Base-by-base conservation (phyloP, 2,797 vertebrate species). In the Peromyscus nudipes region DNA sequence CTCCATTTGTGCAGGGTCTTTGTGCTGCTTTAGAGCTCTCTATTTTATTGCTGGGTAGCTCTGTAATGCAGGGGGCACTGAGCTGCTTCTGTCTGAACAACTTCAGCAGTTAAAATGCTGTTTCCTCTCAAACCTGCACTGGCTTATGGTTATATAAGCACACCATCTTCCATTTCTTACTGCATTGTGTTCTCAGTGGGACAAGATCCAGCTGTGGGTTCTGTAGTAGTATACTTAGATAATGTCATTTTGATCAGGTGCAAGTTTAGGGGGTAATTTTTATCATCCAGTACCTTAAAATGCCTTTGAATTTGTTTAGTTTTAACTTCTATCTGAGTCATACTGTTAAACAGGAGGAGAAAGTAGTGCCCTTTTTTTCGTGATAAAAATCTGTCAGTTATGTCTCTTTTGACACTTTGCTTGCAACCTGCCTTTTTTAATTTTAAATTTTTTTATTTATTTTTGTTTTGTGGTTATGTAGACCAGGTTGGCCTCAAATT, bases 251-350 rank as follows among this genome's bases (percentile, higher is more conserved):
- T 93, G n/a, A 92, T 92, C 10, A 79, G 62, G 82, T 95, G 19
- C 9, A 95, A 29, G 55, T 89, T 96, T 91, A 3, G 43, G 10
- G 19, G 23, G 12, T 77, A 84, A 40, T 25, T 92, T 95, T 79
- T 77, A 90, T 40, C 49, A 62, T 88, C 27, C 29, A 83, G 4
- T 82, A 43, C 86, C 67, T 94, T 95, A 49, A 96, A 96, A 83
- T 96, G 34, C 34, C 71, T 92, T 84, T 91, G 89, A 95, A 79
- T 96, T 94, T 95, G 82, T 94, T 92, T 77, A 46, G n/a, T 88
- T 86, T 67, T 7, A 43, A 2, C 43, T 84, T 71, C n/a, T 93
- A 65, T 96, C 62, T 95, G 52, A 60, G 67, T 96, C 46, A 27
- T 67, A 82, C 34, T 82, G 43, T 37, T 87, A 64, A 97, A 60